Evolutionary conservation across 2,888 invertebrate genomes (phyloP), one percentile per base, ranked within the genome.

Genomic region (Eupithecia centaureata): DNA sequence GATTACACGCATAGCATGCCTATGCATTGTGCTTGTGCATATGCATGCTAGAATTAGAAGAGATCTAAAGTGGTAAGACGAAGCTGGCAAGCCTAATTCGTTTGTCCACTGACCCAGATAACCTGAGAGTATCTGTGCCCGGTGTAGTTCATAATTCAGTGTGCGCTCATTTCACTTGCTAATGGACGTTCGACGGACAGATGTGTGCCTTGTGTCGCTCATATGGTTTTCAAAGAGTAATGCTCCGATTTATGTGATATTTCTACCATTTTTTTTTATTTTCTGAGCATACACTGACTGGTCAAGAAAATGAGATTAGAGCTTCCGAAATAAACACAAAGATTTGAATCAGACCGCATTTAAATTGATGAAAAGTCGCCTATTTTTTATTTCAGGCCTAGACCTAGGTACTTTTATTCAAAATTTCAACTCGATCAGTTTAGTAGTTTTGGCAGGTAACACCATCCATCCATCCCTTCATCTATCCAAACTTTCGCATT

Each of bases 101-200:
- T 47, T 47, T 47, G 18, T 12, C 12, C 12, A 47, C 47, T 22
- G 47, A 47, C 47, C 47, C 2, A 47, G 47, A 22, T 47, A 47
- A 12, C 18, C 47, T 47, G 4, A 22, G 3, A 10, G 18, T 47
- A 47, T 47, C 47, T 27, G 8, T 52, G 15, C 5, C 22, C 32
- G 28, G 13, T 25, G 27, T 51, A 7, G 63, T 65, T 47, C 56
- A 69, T 63, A 65, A 65, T 65, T 47, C 56, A 38, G 60, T 59
- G 15, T 63, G 35, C 52, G 54, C 27, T 61, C 28, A 67, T 67
- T 63, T 63, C 35, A 60, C 67, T 67, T 60, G 63, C 63, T 63
- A 60, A 67, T 67, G 59, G 61, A 61, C 54, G 52, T 25, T 15
- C 52, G 25, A 5, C 27, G 13, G 15, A 27, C 52, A 27, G 15